These are phyloP conservation scores for Rhabdornis inornatus DNA, from an alignment of 2,113 vertebrate species.

Conservation along the genomic window DNA sequence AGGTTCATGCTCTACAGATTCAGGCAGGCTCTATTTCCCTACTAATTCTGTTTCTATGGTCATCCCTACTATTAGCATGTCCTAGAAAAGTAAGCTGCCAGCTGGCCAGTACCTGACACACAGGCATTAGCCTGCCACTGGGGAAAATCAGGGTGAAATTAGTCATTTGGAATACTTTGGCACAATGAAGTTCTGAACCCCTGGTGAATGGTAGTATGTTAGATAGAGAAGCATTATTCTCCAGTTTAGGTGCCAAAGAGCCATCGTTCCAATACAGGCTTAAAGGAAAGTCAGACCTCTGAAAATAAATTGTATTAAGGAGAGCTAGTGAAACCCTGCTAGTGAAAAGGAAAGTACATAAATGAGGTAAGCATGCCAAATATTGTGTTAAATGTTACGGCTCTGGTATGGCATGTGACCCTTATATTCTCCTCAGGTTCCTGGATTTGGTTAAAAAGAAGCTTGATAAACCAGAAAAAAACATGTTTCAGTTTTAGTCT, in stretches of 20 bases:
- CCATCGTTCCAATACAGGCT: neutral
- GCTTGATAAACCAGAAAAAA: neutral
- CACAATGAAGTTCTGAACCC: neutral
- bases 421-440: neutral
- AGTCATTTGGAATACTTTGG: neutral
- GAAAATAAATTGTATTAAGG: neutral
- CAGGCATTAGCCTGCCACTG: neutral
- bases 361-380: neutral
- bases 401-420: neutral
- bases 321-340: neutral
- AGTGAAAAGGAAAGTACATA: neutral
- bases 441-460: neutral
- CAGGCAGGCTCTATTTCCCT: fast-evolving
- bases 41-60: neutral
- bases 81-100: neutral
- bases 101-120: neutral
- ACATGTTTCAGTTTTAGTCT: neutral
- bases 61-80: neutral
- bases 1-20: neutral
- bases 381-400: neutral
- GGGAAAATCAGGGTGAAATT: neutral
- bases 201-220: neutral
- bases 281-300: neutral
- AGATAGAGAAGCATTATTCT: neutral
- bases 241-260: neutral